Conservation (phyloP, 2,113 vertebrate genomes). For the Noturus placidus region DNA sequence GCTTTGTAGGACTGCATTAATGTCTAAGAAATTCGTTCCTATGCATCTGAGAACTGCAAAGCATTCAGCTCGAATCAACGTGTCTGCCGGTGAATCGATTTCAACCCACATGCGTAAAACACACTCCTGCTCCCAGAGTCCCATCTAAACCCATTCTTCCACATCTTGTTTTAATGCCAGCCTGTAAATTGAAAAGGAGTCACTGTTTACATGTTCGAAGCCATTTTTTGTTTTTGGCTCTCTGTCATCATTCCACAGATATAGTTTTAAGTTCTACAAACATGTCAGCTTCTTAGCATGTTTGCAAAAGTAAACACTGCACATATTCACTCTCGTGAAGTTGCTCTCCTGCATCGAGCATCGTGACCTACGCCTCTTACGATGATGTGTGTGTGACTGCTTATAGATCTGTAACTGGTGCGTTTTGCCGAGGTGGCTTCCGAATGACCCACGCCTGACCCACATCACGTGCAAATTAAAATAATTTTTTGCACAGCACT, state of each 20-base stretch:
- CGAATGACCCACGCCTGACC: slow-evolving; percentile 50
- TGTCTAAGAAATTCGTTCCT: slow-evolving; percentile 26
- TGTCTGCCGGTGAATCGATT: slow-evolving; percentile 9
- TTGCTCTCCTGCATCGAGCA: slow-evolving; percentile 58
- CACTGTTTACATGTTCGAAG: slow-evolving; percentile 71
- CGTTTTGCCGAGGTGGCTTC: slow-evolving; percentile 39
- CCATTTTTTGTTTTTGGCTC: slow-evolving; percentile 54
- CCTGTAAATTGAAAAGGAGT: slow-evolving; percentile 67
- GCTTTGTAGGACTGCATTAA: neutral
- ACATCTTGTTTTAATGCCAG: slow-evolving; percentile 75
- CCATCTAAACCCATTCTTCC: slow-evolving; percentile 52
- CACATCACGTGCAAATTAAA: slow-evolving; percentile 38
- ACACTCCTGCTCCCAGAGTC: slow-evolving; percentile 37
- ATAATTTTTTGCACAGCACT: slow-evolving; percentile 71
- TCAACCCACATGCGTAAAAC: slow-evolving; percentile 29
- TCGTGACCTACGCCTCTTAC: slow-evolving; percentile 74
- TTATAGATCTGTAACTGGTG: slow-evolving; percentile 43
- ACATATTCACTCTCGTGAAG: slow-evolving; percentile 63
- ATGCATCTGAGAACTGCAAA: neutral
- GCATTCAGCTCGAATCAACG: slow-evolving; percentile 3
- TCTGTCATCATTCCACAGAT: slow-evolving; percentile 68
- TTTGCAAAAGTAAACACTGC: slow-evolving; percentile 66
- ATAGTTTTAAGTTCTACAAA: slow-evolving; percentile 70
- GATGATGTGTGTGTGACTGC: slow-evolving; percentile 9
- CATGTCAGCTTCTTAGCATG: slow-evolving; percentile 72